These are phyloP conservation scores for Mergus octosetaceus DNA, from an alignment of 2,797 vertebrate species.

Conservation along the genomic window DNA sequence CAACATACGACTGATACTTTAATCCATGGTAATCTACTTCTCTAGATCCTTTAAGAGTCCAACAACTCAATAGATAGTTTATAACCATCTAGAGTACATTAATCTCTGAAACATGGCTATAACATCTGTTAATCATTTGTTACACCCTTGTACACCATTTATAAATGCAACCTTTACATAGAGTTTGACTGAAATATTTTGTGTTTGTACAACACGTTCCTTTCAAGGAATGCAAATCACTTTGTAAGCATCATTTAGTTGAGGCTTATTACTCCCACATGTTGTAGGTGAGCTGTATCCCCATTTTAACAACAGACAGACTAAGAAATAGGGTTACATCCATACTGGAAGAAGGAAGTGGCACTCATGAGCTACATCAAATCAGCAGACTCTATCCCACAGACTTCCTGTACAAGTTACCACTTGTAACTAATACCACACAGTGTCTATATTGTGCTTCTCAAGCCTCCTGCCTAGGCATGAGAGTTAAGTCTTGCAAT, in stretches of 20 bases:
- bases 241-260: conserved; percentile 42
- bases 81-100: conserved; percentile 33
- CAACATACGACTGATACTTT: conserved; percentile 20
- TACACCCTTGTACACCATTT: conserved; percentile 20
- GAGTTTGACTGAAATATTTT: conserved; percentile 63
- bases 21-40: conserved; percentile 44
- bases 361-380: neutral
- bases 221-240: conserved; percentile 39
- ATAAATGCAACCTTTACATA: conserved; percentile 49
- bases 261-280: conserved; percentile 45
- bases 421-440: neutral
- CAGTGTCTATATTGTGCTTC: neutral
- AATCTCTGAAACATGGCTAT: neutral
- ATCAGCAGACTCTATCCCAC: neutral
- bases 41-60: neutral
- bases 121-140: conserved; percentile 69
- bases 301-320: neutral
- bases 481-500: neutral
- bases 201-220: conserved; percentile 55
- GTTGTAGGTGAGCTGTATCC: neutral
- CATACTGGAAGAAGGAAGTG: neutral
- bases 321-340: neutral
- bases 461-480: neutral
- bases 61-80: conserved; percentile 36
- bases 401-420: neutral